These are phyloP conservation scores for Galagoides demidoff DNA, from an alignment of 2,797 vertebrate species.

Conservation along the genomic window DNA sequence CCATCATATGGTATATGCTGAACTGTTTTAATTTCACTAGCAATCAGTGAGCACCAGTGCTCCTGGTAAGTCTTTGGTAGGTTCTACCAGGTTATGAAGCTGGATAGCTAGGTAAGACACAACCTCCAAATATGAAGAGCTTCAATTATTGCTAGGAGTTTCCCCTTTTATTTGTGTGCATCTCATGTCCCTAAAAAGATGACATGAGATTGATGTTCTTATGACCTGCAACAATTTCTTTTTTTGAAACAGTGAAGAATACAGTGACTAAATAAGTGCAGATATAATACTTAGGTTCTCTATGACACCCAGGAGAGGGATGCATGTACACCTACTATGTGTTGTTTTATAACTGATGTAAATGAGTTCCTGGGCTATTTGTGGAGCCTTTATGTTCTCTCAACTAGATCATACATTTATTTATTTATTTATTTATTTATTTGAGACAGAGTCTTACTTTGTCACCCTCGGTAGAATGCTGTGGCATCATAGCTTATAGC, in stretches of 20 bases:
- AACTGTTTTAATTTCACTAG: neutral
- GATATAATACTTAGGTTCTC: neutral
- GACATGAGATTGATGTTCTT: neutral
- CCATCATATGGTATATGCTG: neutral
- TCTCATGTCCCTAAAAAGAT: constrained; percentile 28
- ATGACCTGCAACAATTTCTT: neutral
- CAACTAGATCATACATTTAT: neutral
- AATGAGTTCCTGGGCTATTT: constrained; percentile 15
- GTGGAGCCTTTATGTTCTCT: neutral
- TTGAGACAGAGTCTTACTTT: too few species aligned
- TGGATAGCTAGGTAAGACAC: neutral
- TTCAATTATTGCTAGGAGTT: neutral
- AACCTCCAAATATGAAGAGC: neutral
- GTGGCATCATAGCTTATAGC: too few species aligned
- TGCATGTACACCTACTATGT: neutral
- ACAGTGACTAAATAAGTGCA: constrained; percentile 17
- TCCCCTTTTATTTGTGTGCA: constrained; percentile 9
- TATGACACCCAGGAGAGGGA: neutral
- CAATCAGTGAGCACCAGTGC: neutral
- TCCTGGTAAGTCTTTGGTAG: neutral
- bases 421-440: too few species aligned
- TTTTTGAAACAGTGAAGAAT: neutral
- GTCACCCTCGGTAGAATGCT: too few species aligned
- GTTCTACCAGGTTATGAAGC: neutral
- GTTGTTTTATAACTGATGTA: neutral